phyloP scores from a whole-genome alignment of 2,888 invertebrate genomes.

The Oasisia sp. region DNA sequence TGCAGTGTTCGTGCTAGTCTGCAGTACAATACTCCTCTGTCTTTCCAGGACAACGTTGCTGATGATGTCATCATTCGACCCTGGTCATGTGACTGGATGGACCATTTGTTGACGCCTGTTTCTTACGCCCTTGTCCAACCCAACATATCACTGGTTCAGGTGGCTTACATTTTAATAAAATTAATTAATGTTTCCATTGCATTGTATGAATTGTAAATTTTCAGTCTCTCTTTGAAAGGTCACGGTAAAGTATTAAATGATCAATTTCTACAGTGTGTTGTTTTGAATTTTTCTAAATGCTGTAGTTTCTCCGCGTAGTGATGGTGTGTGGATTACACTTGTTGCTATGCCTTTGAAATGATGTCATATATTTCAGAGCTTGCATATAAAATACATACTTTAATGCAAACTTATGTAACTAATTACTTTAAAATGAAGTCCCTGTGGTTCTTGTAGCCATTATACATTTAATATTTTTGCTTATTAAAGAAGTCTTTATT shows the following conservation, averaged over 20 bases:
- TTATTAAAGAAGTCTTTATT: not conserved
- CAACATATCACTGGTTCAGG: not conserved
- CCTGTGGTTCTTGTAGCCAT: not conserved
- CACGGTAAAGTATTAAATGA: no score
- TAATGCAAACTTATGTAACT: no score
- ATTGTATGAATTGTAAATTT: not conserved
- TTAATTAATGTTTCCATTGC: not conserved
- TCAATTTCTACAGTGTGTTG: no score
- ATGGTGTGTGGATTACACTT: no score
- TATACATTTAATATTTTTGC: not conserved
- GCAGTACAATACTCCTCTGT: not conserved
- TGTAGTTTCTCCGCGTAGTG: no score
- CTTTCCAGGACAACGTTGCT: not conserved
- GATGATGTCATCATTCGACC: slow-evolving; percentile 3
- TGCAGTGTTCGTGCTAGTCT: not conserved
- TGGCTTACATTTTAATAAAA: not conserved
- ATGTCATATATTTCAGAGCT: no score
- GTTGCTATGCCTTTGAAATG: no score
- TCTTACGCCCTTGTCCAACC: not conserved
- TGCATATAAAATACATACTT: no score
- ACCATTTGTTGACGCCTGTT: not conserved
- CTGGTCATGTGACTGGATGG: slow-evolving; percentile 17
- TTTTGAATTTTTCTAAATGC: no score
- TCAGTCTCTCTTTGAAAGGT: no score
- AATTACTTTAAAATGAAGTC: no score